phyloP scores from a whole-genome alignment of 2,113 vertebrate genomes.

The Dermatemys mawii region DNA sequence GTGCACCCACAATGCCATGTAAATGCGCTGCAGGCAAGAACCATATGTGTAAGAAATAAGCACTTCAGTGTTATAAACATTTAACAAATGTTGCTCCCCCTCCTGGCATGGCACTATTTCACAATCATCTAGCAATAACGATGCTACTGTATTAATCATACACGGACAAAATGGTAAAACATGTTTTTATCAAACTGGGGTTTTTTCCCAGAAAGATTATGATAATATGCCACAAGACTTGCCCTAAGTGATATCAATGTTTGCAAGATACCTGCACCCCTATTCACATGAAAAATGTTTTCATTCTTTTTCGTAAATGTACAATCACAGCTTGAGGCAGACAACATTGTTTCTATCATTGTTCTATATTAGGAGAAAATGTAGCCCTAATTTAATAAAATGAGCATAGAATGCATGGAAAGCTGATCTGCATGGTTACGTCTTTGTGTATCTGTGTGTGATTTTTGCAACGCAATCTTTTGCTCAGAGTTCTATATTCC shows the following conservation, averaged over 20 bases:
- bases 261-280: not conserved
- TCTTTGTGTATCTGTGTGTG: not conserved
- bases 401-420: not conserved
- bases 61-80: not conserved
- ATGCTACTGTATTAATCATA: not conserved
- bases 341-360: not conserved
- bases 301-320: not conserved
- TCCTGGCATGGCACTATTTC: not conserved
- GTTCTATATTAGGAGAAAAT: not conserved
- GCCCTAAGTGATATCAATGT: not conserved
- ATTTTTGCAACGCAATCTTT: not conserved
- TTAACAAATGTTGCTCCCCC: not conserved
- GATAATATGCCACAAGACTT: not conserved
- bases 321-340: not conserved
- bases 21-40: not conserved
- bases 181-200: not conserved
- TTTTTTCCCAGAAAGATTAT: not conserved
- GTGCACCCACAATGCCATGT: not conserved
- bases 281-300: not conserved
- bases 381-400: not conserved
- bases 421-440: not conserved
- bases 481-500: not conserved
- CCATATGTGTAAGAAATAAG: accelerated
- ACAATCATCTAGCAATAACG: not conserved
- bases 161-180: not conserved